Base-by-base conservation (phyloP, 2,797 vertebrate species). In the Myripristis jacobus region DNA sequence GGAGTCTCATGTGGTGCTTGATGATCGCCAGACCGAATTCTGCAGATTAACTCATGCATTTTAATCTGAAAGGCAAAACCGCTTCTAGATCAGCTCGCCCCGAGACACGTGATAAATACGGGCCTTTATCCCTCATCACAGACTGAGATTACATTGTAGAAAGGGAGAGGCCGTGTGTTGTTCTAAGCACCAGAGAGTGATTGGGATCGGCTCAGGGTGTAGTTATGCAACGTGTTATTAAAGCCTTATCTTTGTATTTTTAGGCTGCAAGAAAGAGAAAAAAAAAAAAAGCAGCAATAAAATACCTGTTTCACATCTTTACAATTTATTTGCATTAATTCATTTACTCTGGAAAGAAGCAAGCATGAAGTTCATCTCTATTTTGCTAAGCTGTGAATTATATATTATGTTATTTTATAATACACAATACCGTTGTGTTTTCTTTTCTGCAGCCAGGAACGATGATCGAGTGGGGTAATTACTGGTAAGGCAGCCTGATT, bases 391-490 rank as follows among this genome's bases (percentile, higher is more conserved):
- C 12, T 51, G 38, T 36, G 43, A 13, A 43, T 70, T 66, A 19
- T 47, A 18, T 58, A 7, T 51, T 58, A 7, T 51, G 18, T 4
- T 70, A 53, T 9, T 53, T 55, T 77, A n/a, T 60, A 72, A 77
- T 80, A 31, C 73, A 52, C 27, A 18, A 15, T 56, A 44, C 66
- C 53, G 4, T 53, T 80, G 50, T 87, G 65, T 79, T 85, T 82
- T 80, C 59, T 79, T 77, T 89, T 74, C 90, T 92, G 54, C 93
- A 99, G 98, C 97, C 98, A 25, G 97, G 98, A 89, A 98, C 98
- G 65, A 99, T 99, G 97, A 99, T 99, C 73, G 97, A 99, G 86
- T 99, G 98, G 98, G 97, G 97, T 66, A 99, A 99, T 94, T 97
- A 98, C 93, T 99, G 98, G 98, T 99, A 93, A 98, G 96, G 60